Percentiles rank a stretch among this genome's conserved stretches.
Conservation (phyloP, 2,888 invertebrate genomes). For the Automeris io region DNA sequence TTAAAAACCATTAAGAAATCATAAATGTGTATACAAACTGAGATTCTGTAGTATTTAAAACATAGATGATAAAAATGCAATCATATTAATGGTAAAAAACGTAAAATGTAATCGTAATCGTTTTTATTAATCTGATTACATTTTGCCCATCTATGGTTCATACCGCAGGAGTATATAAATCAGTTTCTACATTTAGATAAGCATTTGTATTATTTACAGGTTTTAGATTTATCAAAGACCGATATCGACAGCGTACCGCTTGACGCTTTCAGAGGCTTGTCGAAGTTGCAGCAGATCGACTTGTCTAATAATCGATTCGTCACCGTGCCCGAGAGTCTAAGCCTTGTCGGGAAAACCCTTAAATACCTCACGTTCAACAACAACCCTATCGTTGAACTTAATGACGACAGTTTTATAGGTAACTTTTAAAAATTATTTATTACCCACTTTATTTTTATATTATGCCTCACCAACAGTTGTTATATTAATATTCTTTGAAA, state of each 20-base stretch:
- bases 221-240: slow-evolving; percentile 77
- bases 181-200: not conserved
- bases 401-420: slow-evolving; percentile 79
- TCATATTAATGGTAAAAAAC: too few species aligned
- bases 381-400: slow-evolving; percentile 77
- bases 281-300: slow-evolving; percentile 73
- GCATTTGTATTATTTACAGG: slow-evolving; percentile 41
- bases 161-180: not conserved
- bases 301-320: slow-evolving; percentile 78
- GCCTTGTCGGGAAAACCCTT: slow-evolving; percentile 70
- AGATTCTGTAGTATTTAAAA: too few species aligned
- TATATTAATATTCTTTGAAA: too few species aligned
- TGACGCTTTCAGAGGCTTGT: slow-evolving; percentile 67
- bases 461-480: not conserved
- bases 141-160: too few species aligned
- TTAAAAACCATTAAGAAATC: too few species aligned
- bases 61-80: too few species aligned
- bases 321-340: slow-evolving; percentile 76
- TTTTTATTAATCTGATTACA: too few species aligned
- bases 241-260: slow-evolving; percentile 74
- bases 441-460: not conserved
- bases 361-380: slow-evolving; percentile 77
- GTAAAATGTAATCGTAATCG: too few species aligned
- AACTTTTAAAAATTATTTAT: slow-evolving; percentile 18
- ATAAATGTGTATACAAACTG: too few species aligned